These are phyloP conservation scores for Rhizomys pruinosus DNA, from an alignment of 2,113 vertebrate genomes.

Conservation along the genomic window DNA sequence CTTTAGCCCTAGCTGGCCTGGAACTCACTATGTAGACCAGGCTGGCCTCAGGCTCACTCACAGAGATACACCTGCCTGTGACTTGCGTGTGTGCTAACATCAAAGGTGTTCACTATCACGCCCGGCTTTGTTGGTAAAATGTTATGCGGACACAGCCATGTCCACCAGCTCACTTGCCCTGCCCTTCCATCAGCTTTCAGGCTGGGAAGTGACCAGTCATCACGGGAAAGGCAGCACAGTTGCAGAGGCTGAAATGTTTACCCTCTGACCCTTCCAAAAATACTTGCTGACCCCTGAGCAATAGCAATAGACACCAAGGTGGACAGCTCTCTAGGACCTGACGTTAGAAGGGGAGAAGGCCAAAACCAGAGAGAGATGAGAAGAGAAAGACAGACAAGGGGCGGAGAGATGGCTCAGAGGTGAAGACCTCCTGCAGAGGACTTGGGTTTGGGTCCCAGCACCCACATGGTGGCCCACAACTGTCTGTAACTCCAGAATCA, in stretches of 20 bases:
- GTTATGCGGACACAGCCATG: not conserved
- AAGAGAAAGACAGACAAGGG: not conserved
- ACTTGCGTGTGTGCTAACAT: too few relatives aligned
- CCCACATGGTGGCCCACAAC: too few relatives aligned
- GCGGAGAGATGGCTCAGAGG: too few relatives aligned
- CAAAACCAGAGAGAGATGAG: not conserved
- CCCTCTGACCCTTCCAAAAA: not conserved
- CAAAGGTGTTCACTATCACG: too few relatives aligned
- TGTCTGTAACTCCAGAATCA: too few relatives aligned
- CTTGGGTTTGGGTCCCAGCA: too few relatives aligned
- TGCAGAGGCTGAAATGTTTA: not conserved
- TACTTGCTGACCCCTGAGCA: not conserved
- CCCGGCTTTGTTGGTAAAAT: conserved; percentile 4
- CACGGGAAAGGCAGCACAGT: not conserved
- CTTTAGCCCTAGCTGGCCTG: too few relatives aligned
- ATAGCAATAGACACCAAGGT: fast-evolving
- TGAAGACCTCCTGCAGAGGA: too few relatives aligned
- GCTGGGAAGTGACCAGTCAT: not conserved
- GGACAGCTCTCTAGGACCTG: not conserved
- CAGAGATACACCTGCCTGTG: too few relatives aligned
- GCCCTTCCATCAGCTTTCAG: not conserved
- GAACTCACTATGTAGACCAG: too few relatives aligned
- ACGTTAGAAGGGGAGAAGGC: not conserved
- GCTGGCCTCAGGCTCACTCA: too few relatives aligned
- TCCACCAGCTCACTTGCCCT: not conserved